Base-by-base conservation (phyloP, 2,888 invertebrate species). In the Neocrepidodera transversa region DNA sequence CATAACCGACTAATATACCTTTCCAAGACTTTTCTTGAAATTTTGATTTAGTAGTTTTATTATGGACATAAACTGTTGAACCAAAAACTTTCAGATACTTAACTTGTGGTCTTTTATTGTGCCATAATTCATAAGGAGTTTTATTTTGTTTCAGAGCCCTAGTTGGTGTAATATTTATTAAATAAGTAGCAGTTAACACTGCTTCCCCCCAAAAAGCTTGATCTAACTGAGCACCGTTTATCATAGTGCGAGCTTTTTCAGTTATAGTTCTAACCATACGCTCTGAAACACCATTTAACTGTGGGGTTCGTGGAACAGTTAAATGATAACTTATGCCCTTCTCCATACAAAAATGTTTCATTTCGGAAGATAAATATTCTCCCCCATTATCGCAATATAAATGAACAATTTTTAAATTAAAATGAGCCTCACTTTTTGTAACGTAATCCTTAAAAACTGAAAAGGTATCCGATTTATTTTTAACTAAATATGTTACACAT, bases 81-180 rank as follows among this genome's bases (percentile, higher is more conserved):
- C 74, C 74, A 63, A 77, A 77, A 51, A 73, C 62, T 63, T 64
- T 71, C 57, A 76, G 64, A 67, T 71, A 58, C 60, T 73, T 69
- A 54, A 75, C 40, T 63, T 64, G 35, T 30, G 77, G 75, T 61
- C 73, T 78, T 67, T 68, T 74, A 63, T 53, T 64, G 66, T 75
- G 69, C 76, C 77, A 78, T 64, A 75, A 58, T 65, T 77, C 76
- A 67, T 63, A 78, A 63, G 77, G 77, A 65, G 77, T 78, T 71
- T 74, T 73, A 52, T 54, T 55, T 43, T n/a, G n/a, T n/a, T 51
- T 23, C 11, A 38, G 40, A 28, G 51, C 28, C 8, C 16, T 6
- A 10, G 40, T 40, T 26, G 38, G 38, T 18, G 36, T 50, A 2
- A n/a, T n/a, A n/a, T n/a, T n/a, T n/a, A n/a, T 20, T n/a, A 50